Conservation (phyloP, 2,888 invertebrate genomes). For the Amphipoea oculea region DNA sequence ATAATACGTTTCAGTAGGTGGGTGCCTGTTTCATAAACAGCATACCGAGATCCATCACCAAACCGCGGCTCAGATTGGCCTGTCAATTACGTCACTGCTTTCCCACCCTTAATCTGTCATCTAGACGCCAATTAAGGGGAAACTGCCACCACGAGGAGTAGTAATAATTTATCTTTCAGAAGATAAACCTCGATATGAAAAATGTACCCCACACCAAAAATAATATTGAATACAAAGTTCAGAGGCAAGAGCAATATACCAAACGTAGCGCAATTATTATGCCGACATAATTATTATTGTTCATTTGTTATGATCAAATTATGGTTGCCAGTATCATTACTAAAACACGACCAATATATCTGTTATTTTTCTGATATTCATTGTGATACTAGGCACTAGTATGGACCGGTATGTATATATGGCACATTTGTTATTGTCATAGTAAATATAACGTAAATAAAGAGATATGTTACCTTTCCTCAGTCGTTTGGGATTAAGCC, state of each 20-base stretch:
- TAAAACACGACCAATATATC: slow-evolving; percentile 60
- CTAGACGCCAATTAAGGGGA: slow-evolving; percentile 88
- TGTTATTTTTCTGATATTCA: slow-evolving; percentile 64
- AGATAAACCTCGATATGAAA: slow-evolving; percentile 64
- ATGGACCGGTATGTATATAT: slow-evolving; percentile 63
- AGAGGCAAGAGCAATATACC: slow-evolving; percentile 32
- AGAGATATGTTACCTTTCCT: slow-evolving; percentile 83
- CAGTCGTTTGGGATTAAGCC: slow-evolving; percentile 85
- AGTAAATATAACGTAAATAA: slow-evolving; percentile 83
- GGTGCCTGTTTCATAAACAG: slow-evolving; percentile 42
- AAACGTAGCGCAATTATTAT: slow-evolving; percentile 39
- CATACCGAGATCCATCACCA: slow-evolving; percentile 79
- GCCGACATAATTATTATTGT: slow-evolving; percentile 36
- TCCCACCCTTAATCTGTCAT: slow-evolving; percentile 88
- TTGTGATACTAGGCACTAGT: slow-evolving; percentile 67
- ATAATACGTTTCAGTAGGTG: slow-evolving; percentile 24
- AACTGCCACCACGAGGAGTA: slow-evolving; percentile 81
- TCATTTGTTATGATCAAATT: slow-evolving; percentile 37
- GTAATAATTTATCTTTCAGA: slow-evolving; percentile 83
- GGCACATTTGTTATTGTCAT: slow-evolving; percentile 80
- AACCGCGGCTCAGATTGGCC: slow-evolving; percentile 84
- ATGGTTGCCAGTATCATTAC: slow-evolving; percentile 34
- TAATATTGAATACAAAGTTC: slow-evolving; percentile 60
- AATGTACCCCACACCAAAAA: slow-evolving; percentile 31
- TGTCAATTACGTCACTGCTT: slow-evolving; percentile 89